Evolutionary conservation across 2,888 invertebrate genomes (phyloP).

Genomic region (Danaus chrysippus): DNA sequence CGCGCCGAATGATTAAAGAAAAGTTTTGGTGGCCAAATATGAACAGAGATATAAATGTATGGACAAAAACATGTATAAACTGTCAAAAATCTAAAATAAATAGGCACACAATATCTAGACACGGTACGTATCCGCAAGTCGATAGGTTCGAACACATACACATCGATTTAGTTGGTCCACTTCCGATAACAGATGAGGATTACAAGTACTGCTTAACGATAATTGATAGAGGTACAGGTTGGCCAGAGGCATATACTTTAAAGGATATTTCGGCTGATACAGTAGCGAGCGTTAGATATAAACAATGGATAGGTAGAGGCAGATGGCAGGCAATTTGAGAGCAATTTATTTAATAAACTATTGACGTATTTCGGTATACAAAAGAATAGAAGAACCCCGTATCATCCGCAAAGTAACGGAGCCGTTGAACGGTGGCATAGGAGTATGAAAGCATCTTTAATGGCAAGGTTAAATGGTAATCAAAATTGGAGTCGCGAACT

Average conservation of each 20-base stretch:
- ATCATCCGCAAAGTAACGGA: conserved; percentile 35
- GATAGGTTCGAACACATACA: conserved; percentile 32
- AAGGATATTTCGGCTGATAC: too few relatives aligned
- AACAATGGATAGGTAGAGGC: too few relatives aligned
- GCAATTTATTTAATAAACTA: conserved; percentile 36
- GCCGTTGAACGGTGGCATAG: conserved; percentile 34
- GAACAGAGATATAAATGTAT: conserved; percentile 16
- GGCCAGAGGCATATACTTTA: too few relatives aligned
- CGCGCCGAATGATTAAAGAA: conserved; percentile 11
- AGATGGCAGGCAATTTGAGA: too few relatives aligned
- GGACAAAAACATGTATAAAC: conserved; percentile 18
- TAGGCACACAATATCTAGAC: conserved; percentile 20
- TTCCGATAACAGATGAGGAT: conserved; percentile 25
- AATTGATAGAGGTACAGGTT: too few relatives aligned
- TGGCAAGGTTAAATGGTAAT: conserved; percentile 38
- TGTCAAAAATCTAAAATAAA: conserved; percentile 27
- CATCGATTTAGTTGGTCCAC: conserved; percentile 27
- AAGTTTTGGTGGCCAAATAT: conserved; percentile 20
- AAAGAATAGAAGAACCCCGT: conserved; percentile 30
- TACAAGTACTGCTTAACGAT: conserved; percentile 31
- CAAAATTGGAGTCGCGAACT: too few relatives aligned
- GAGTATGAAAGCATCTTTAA: conserved; percentile 32
- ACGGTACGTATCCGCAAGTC: conserved; percentile 13
- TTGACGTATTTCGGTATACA: conserved; percentile 26
- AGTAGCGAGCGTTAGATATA: too few relatives aligned